Evolutionary conservation across 30 jellyfish, hydroid and myxozoan genomes (phyloP).

Genomic region (Chironex yamaguchii): DNA sequence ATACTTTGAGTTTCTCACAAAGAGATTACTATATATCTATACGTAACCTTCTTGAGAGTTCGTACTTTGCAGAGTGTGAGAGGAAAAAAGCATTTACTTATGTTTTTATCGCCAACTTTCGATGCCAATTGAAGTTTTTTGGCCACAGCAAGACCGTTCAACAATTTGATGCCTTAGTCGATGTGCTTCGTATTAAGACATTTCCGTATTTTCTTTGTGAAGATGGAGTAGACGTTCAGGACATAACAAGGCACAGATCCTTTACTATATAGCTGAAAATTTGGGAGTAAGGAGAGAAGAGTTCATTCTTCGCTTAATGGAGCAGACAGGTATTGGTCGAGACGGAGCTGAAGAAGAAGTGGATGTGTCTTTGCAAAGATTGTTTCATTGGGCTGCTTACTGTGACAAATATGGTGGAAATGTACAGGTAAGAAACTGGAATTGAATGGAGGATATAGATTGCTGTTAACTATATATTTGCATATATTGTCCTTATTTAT

Average conservation of each 20-base stretch:
- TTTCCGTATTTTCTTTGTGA: too few species aligned
- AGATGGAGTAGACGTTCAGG: constrained; percentile 98
- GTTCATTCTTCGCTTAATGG: constrained; percentile 49
- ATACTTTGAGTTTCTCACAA: too few species aligned
- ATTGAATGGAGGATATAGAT: too few species aligned
- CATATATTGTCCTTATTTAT: background rate
- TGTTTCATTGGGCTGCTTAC: constrained; percentile 98
- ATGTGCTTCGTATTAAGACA: too few species aligned
- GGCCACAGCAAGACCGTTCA: too few species aligned
- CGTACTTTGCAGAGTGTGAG: too few species aligned
- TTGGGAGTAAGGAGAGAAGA: constrained; percentile 80
- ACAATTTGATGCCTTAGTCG: too few species aligned
- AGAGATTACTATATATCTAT: too few species aligned
- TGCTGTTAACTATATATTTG: background rate
- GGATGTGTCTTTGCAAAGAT: constrained; percentile 66
- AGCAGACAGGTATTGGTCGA: constrained; percentile 19
- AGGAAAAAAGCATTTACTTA: too few species aligned
- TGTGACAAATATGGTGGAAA: constrained; percentile 97
- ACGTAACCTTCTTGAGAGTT: too few species aligned
- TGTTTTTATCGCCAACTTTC: too few species aligned
- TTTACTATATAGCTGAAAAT: constrained; percentile 92
- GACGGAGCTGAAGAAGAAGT: constrained; percentile 83
- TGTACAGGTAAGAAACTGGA: constrained; percentile 76
- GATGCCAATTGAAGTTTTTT: too few species aligned
- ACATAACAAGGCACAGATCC: constrained; percentile 91